A percentile compares a stretch with the other conserved stretches of the same genome.
Evolutionary conservation across 2,888 invertebrate species (phyloP).

Genomic region (Epirrhoe tristata): DNA sequence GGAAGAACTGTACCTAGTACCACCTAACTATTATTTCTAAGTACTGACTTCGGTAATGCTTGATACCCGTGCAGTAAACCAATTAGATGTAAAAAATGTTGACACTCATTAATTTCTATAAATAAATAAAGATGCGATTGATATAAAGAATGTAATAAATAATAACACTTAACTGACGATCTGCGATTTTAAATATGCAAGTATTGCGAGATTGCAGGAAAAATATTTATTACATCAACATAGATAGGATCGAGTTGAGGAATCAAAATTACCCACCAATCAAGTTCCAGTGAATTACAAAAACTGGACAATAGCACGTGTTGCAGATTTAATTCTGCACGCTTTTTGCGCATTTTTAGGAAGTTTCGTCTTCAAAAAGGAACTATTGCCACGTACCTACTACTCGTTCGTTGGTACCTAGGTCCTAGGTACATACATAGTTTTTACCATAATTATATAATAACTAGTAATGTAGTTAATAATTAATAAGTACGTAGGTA

Average conservation of each 20-base stretch:
- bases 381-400: too few species aligned
- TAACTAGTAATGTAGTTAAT: too few species aligned
- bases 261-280: background rate
- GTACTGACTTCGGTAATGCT: too few species aligned
- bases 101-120: background rate
- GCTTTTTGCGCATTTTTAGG: background rate
- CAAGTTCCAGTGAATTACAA: background rate
- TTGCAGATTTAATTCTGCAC: background rate
- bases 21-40: too few species aligned
- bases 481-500: too few species aligned
- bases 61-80: background rate
- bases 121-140: constrained; percentile 5
- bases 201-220: constrained; percentile 11
- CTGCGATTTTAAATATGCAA: constrained; percentile 17
- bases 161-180: constrained; percentile 20
- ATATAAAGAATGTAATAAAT: constrained; percentile 20
- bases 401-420: too few species aligned
- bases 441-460: too few species aligned
- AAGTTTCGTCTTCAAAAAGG: background rate
- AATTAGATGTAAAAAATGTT: background rate
- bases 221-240: constrained; percentile 1
- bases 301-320: background rate
- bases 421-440: too few species aligned
- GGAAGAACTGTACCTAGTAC: too few species aligned
- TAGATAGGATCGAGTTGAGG: constrained; percentile 1